A percentile compares a stretch with the other conserved stretches of the same genome.
Evolutionary conservation across 1,140 invertebrate genomes (phyloP).

Genomic region (Euwallacea similis): DNA sequence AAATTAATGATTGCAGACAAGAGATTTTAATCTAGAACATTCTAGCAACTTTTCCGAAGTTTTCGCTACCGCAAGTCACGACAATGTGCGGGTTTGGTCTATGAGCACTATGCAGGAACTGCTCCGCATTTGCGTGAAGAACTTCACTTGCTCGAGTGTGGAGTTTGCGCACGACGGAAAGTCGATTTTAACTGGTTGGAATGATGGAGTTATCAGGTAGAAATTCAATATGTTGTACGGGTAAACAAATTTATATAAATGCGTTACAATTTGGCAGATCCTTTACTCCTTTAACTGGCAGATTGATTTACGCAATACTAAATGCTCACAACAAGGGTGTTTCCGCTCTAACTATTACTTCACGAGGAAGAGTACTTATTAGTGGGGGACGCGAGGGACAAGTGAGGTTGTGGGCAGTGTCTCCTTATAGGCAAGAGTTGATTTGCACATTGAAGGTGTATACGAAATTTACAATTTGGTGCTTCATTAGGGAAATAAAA

Average conservation of each 20-base stretch:
- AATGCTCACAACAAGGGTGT: slow-evolving; percentile 88
- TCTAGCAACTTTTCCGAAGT: slow-evolving; percentile 74
- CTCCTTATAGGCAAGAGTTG: slow-evolving; percentile 64
- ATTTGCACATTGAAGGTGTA: slow-evolving; percentile 80
- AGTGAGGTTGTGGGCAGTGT: slow-evolving; percentile 74
- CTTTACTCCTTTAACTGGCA: slow-evolving; percentile 81
- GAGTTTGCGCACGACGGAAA: slow-evolving; percentile 78
- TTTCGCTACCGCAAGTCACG: slow-evolving; percentile 81
- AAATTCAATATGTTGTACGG: background rate
- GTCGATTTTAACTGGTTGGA: slow-evolving; percentile 77
- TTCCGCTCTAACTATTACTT: slow-evolving; percentile 73
- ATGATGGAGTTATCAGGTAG: slow-evolving; percentile 80
- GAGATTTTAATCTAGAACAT: background rate
- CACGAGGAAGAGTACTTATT: slow-evolving; percentile 71
- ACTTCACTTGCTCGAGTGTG: slow-evolving; percentile 81
- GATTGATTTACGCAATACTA: slow-evolving; percentile 75
- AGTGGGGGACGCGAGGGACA: slow-evolving; percentile 88
- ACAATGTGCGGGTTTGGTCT: slow-evolving; percentile 86
- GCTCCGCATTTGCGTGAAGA: slow-evolving; percentile 78
- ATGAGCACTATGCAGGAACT: slow-evolving; percentile 74
- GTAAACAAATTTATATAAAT: too few relatives aligned
- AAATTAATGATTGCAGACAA: background rate
- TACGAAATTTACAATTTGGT: slow-evolving; percentile 7
- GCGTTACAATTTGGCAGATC: slow-evolving; percentile 43
- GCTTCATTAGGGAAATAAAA: background rate